Base-by-base conservation (phyloP, 2,797 vertebrate species). In the Glossophaga mutica region DNA sequence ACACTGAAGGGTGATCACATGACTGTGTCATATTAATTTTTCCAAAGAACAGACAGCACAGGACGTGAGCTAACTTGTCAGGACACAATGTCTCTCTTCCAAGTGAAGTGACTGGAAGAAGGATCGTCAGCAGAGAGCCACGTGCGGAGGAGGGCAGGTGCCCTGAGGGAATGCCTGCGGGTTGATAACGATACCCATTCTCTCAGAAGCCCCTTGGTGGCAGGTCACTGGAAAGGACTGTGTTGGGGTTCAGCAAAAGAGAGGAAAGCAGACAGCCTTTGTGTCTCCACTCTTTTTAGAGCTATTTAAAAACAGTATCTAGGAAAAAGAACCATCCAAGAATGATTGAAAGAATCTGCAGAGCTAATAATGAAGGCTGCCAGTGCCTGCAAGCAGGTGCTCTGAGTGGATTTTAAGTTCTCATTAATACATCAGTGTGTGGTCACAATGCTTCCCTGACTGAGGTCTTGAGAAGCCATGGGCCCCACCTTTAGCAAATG, bases 21-120 rank as follows among this genome's bases (percentile, higher is more conserved):
- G 87, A 94, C 52, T 52, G 37, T 29, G n/a, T 87, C 77, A 94
- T 96, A 76, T 93, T 95, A 87, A 78, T 34, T 97, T 96, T 96
- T 94, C 94, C 74, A 95, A 82, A 87, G 32, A 76, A 78, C 76
- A 84, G 70, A 57, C 50, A 50, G 67, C 86, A 82, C 76, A 95
- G 76, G 55, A 92, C 88, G 14, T 79, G 42, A 91, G 73, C 42
- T 11, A 22, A 39, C 87, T 87, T 95, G 50, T 94, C 81, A 42
- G 86, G 68, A 86, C 65, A 93, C 85, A 37, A 26, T 55, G 16
- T 90, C 62, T 95, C 67, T 48, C 78, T 29, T 70, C 16, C 14
- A 5, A 57, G 12, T 22, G 79, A 81, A 86, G 87, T 21, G 4
- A 5, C 67, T 68, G 68, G 65, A 24, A 19, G 44, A 90, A 48